These are phyloP conservation scores for Heloderma charlesbogerti DNA, from an alignment of 2,113 vertebrate genomes.

Conservation along the genomic window DNA sequence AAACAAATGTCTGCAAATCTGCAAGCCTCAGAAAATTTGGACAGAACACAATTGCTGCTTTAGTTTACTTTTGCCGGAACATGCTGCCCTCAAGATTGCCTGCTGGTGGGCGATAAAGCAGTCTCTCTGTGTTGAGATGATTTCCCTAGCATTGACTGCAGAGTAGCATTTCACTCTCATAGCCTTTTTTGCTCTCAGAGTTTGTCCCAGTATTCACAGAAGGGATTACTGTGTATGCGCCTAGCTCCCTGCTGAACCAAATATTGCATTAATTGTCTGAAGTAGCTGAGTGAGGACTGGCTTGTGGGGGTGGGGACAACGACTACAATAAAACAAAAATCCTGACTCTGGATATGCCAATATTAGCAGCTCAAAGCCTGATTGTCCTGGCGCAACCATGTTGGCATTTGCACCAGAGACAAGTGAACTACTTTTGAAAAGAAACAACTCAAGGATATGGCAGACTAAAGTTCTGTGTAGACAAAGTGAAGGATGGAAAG, in stretches of 20 bases:
- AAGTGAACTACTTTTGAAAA: background rate
- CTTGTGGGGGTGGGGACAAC: background rate
- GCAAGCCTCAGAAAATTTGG: background rate
- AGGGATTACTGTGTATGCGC: background rate
- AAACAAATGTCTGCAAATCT: background rate
- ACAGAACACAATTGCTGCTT: background rate
- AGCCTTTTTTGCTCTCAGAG: background rate
- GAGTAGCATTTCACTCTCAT: background rate
- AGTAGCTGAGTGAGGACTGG: background rate
- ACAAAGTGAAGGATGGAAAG: background rate
- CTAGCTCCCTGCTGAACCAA: background rate
- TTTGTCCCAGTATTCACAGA: background rate
- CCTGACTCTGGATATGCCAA: too few relatives aligned
- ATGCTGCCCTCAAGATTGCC: background rate
- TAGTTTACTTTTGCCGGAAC: background rate
- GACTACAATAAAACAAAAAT: background rate
- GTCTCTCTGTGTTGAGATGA: background rate
- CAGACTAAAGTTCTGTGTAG: background rate
- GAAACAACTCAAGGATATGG: background rate
- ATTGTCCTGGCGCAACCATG: background rate
- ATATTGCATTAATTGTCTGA: constrained; percentile 1
- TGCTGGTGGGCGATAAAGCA: background rate
- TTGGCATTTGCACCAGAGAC: background rate
- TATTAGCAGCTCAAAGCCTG: background rate
- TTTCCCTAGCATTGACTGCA: background rate